Evolutionary conservation across 2,797 vertebrate species (phyloP).

Genomic region (Peromyscus aztecus): DNA sequence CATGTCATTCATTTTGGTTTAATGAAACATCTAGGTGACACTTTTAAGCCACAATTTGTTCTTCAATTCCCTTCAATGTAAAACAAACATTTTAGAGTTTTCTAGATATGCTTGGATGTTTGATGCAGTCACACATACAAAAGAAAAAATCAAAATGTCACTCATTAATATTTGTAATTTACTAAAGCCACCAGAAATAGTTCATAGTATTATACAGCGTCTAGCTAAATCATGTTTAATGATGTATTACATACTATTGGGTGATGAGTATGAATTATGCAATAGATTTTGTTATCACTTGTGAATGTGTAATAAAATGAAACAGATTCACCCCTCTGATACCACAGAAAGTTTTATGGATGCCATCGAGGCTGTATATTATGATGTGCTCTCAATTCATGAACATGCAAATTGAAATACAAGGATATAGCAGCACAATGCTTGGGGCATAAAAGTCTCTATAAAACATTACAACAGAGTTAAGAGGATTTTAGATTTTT

Average conservation of each 20-base stretch:
- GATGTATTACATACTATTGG: neutral
- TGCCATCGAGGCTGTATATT: neutral
- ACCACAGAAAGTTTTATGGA: conserved; percentile 22
- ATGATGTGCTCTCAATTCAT: conserved; percentile 49
- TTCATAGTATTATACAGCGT: neutral
- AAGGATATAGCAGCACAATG: conserved; percentile 19
- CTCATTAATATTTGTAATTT: conserved; percentile 31
- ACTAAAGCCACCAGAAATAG: conserved; percentile 1
- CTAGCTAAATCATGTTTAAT: neutral
- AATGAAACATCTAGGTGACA: neutral
- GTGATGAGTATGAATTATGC: conserved; percentile 45
- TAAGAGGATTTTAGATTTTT: neutral
- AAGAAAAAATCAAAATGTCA: neutral
- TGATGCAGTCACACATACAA: neutral
- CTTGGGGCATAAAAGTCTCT: conserved; percentile 66
- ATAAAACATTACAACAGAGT: conserved; percentile 62
- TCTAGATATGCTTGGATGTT: neutral
- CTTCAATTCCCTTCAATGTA: neutral
- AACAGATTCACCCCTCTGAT: conserved; percentile 15
- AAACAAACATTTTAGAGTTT: conserved; percentile 23
- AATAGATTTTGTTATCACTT: conserved; percentile 21
- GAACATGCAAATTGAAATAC: conserved; percentile 5
- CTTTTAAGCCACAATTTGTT: neutral
- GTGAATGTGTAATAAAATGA: neutral
- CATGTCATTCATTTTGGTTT: neutral